Conservation (phyloP, 1,140 invertebrate species). For the Formica exsecta region DNA sequence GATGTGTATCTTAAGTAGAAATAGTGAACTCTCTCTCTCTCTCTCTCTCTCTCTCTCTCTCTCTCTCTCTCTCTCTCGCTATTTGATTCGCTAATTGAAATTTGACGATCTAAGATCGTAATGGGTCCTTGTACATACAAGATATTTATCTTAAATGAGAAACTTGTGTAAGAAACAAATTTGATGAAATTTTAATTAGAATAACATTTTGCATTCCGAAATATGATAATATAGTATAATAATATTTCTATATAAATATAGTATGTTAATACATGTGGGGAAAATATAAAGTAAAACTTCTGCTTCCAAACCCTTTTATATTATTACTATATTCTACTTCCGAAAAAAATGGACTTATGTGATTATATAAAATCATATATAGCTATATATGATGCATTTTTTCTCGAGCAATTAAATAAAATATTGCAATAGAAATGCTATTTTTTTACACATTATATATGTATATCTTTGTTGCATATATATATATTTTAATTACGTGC, state of each 20-base stretch:
- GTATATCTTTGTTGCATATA: not conserved
- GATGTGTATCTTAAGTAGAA: conserved; percentile 32
- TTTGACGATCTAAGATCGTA: conserved; percentile 27
- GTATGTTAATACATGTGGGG: not conserved
- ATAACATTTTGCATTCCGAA: not conserved
- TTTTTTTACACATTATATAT: not conserved
- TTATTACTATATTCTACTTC: no score
- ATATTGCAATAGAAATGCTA: not conserved
- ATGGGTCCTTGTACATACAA: conserved; percentile 3
- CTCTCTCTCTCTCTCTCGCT: no score
- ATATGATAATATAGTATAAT: not conserved
- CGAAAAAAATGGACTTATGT: no score
- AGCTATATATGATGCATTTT: no score
- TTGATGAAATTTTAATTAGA: conserved; percentile 24
- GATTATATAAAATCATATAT: no score
- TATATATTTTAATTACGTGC: not conserved
- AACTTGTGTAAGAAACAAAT: not conserved
- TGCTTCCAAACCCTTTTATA: no score
- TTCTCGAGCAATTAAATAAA: not conserved
- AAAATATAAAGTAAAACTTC: no score
- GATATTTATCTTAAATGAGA: conserved; percentile 18
- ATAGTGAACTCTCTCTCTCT: not conserved
- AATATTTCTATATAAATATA: conserved; percentile 25
- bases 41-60: no score
- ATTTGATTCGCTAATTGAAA: conserved; percentile 50